These are phyloP conservation scores for Biston betularia DNA, from an alignment of 2,888 invertebrate genomes.

Conservation along the genomic window DNA sequence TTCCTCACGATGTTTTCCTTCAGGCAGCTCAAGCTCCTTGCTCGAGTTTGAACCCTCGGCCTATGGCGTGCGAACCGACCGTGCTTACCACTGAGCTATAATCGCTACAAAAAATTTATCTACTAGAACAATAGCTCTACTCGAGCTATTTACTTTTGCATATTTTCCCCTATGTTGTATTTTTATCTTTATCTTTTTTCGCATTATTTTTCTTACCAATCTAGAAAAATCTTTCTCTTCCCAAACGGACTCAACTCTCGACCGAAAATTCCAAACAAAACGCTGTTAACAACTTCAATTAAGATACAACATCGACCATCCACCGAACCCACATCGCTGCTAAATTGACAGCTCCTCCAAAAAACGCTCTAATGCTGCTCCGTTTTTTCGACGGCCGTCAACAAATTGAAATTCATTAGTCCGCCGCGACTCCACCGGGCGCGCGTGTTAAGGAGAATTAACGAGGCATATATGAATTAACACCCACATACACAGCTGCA, in stretches of 20 bases:
- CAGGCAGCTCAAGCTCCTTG: too few relatives aligned
- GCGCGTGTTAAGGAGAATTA: constrained; percentile 82
- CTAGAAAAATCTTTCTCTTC: background rate
- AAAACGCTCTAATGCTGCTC: constrained; percentile 50
- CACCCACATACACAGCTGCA: constrained; percentile 60
- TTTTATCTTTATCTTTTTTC: too few relatives aligned
- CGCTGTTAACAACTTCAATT: constrained; percentile 29
- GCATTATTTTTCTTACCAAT: background rate
- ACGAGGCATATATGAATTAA: constrained; percentile 82
- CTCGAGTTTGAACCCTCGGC: too few relatives aligned
- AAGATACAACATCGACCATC: constrained; percentile 22
- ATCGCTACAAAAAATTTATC: too few relatives aligned
- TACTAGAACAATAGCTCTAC: too few relatives aligned
- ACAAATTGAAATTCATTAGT: constrained; percentile 85
- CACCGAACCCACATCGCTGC: constrained; percentile 41
- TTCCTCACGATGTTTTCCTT: too few relatives aligned
- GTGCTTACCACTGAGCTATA: too few relatives aligned
- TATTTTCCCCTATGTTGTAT: too few relatives aligned
- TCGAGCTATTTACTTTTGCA: too few relatives aligned
- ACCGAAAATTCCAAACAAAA: background rate
- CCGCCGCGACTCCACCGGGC: constrained; percentile 63
- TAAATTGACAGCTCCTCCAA: constrained; percentile 42
- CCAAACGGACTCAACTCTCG: background rate
- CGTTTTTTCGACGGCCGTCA: constrained; percentile 66
- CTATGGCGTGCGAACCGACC: too few relatives aligned